Evolutionary conservation across 1,140 invertebrate species (phyloP), one percentile per base, ranked within the genome.

Genomic region (Diachasma alloeum): DNA sequence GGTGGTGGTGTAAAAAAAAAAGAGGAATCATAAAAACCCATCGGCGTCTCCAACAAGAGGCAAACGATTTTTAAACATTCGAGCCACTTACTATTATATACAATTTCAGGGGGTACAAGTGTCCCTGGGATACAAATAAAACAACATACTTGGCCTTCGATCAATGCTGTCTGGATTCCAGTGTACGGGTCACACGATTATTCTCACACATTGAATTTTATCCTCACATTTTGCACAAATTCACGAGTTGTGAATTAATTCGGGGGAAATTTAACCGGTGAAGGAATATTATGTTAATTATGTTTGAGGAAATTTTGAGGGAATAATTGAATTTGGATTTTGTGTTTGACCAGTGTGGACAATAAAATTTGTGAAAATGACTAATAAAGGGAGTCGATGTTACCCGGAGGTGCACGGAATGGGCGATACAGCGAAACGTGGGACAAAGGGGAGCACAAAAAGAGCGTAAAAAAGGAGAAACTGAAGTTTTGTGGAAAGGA

Each of bases 71-170:
- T 63, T 63, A 8, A 53, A 63, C 24, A 11, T 63, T 63, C 8
- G 24, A 24, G 19, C 5, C 15, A 53, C 48, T 53, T 19, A n/a
- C 22, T 10, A 59, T 59, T 59, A 59, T 59, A 3, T 22, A 59
- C 59, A 69, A 69, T 42, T 46, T 71, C 5, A 71, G 10, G n/a
- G 24, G 22, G 22, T 46, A 31, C 46, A 72, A 53, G 26, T 53
- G 46, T 31, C 46, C 31, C 70, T 48, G 31, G 48, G 46, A 36
- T 72, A 56, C 59, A 72, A 72, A 53, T 72, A 53, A 31, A 72
- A 72, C 46, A 53, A 72, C 70, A 72, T 72, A 72, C 46, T 72
- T 56, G 70, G 22, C 70, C 70, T 72, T 72, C 70, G 46, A 53
- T 72, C 46, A 56, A 72, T 56, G 70, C 70, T 72, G 70, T 53